Conservation (phyloP, 2,888 invertebrate species). For the Nasonia oneida region DNA sequence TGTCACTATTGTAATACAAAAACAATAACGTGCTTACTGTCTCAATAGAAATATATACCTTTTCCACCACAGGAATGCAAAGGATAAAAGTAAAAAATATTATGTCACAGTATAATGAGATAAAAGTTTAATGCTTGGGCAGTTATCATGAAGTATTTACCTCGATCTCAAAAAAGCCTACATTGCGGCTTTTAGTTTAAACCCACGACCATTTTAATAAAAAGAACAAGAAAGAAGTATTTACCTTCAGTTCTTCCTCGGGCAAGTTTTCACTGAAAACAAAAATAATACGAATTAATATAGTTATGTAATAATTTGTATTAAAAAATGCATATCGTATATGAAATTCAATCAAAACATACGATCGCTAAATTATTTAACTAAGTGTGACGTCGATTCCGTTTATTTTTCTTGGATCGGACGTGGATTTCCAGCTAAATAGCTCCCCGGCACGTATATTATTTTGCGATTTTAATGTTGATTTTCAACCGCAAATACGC, state of each 20-base stretch:
- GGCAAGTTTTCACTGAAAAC: conserved; percentile 70
- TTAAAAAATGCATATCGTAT: not conserved
- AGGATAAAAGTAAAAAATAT: conserved; percentile 23
- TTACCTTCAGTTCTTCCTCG: conserved; percentile 75
- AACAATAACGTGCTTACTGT: not conserved
- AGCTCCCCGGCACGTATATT: conserved; percentile 35
- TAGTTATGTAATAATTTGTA: not conserved
- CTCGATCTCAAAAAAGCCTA: too few relatives aligned
- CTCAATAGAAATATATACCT: conserved; percentile 35
- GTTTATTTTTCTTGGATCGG: conserved; percentile 54
- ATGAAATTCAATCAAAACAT: conserved; percentile 1
- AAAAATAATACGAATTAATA: conserved; percentile 26
- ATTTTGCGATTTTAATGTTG: conserved; percentile 41
- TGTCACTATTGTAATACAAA: not conserved
- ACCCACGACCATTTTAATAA: not conserved
- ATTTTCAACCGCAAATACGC: conserved; percentile 36
- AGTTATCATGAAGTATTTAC: too few relatives aligned
- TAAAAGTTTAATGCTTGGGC: not conserved
- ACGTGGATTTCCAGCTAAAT: conserved; percentile 11
- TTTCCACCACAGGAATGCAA: conserved; percentile 37
- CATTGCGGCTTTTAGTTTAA: too few relatives aligned
- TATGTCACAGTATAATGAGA: not conserved
- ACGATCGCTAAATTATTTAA: conserved; percentile 59
- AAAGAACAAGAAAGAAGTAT: not conserved
- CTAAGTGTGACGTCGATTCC: conserved; percentile 57